These are phyloP conservation scores for Drosophila pruinosa DNA, from an alignment of 1,140 invertebrate species.

Conservation along the genomic window DNA sequence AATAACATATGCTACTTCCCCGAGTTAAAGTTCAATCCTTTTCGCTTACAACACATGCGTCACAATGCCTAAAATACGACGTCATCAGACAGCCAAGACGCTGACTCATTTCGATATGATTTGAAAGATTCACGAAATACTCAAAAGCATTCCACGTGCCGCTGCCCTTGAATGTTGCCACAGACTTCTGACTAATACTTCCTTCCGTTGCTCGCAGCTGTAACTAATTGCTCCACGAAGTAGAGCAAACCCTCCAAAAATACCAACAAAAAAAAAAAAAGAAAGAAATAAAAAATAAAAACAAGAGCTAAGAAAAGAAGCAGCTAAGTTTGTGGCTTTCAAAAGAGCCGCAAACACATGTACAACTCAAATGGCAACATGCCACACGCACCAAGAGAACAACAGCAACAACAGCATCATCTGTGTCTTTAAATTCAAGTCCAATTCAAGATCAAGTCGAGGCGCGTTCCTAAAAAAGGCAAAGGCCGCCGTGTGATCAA, in stretches of 20 bases:
- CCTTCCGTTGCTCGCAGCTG: constrained; percentile 61
- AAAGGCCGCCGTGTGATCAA: constrained; percentile 45
- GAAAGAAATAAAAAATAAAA: not conserved
- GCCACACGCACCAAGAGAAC: constrained; percentile 66
- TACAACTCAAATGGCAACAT: constrained; percentile 81
- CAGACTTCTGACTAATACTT: constrained; percentile 71
- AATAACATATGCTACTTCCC: too few relatives aligned
- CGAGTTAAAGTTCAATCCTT: not conserved
- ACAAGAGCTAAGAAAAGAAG: constrained; percentile 18
- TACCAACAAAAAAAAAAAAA: not conserved
- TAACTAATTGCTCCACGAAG: constrained; percentile 64
- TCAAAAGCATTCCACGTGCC: constrained; percentile 25
- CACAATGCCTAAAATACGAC: constrained; percentile 23
- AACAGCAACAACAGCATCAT: constrained; percentile 27
- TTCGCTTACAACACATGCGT: constrained; percentile 33
- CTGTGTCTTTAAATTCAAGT: constrained; percentile 34
- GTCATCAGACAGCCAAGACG: constrained; percentile 11
- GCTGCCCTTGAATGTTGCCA: constrained; percentile 52
- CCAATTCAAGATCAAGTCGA: constrained; percentile 43
- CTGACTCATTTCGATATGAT: constrained; percentile 52
- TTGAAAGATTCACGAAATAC: constrained; percentile 62
- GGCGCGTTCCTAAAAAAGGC: constrained; percentile 65
- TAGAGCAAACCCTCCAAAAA: constrained; percentile 31
- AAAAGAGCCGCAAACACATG: constrained; percentile 76
- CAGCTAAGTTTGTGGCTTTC: constrained; percentile 46